A percentile compares a stretch with the other conserved stretches of the same genome.
Conservation (phyloP, 2,888 invertebrate species). For the Lasioglossum pauxillum region DNA sequence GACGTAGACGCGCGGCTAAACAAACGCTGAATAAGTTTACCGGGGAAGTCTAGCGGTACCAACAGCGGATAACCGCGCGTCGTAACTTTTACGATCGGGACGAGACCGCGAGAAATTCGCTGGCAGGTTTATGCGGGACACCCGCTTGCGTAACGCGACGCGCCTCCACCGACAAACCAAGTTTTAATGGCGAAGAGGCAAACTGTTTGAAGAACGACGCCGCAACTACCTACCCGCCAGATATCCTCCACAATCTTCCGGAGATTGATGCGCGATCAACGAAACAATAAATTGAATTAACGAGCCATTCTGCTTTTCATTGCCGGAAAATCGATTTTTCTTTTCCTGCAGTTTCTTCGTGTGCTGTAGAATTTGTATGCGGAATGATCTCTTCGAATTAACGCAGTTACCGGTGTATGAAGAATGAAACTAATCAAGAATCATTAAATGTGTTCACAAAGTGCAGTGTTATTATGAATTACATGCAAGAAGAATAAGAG, state of each 20-base stretch:
- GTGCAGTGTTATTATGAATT: no score
- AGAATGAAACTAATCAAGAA: no score
- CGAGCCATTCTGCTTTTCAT: neutral
- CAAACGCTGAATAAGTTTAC: conserved; percentile 48
- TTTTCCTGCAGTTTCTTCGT: neutral
- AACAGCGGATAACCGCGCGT: conserved; percentile 24
- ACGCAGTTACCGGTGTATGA: no score
- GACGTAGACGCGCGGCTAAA: conserved; percentile 24
- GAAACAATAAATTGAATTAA: neutral
- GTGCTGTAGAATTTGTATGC: no score
- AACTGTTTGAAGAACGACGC: conserved; percentile 1
- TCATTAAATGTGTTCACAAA: no score
- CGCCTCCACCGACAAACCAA: neutral
- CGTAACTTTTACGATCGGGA: conserved; percentile 41
- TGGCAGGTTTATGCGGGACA: conserved; percentile 7
- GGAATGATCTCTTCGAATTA: no score
- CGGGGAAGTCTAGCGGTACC: conserved; percentile 28
- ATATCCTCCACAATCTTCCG: neutral
- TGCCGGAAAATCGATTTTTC: neutral
- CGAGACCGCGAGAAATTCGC: conserved; percentile 30
- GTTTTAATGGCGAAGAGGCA: conserved; percentile 22
- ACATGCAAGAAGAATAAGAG: no score
- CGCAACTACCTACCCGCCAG: neutral
- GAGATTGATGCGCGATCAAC: neutral
- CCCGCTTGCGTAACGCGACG: conserved; percentile 3